These are phyloP conservation scores for Meda fulgida DNA, from an alignment of 2,797 vertebrate species.

Conservation along the genomic window DNA sequence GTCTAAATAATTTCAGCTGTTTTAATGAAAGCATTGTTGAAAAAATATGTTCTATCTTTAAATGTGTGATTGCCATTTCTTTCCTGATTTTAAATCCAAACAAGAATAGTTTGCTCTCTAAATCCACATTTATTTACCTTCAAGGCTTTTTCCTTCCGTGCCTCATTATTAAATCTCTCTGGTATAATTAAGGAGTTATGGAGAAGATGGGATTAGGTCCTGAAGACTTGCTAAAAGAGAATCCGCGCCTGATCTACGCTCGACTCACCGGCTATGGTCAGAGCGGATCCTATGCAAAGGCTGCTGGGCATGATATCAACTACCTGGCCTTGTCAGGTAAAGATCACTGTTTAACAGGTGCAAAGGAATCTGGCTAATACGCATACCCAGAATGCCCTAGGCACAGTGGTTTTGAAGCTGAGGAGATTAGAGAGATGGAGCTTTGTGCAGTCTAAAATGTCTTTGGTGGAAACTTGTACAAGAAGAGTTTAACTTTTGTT, in stretches of 20 bases:
- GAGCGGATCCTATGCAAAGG: conserved; percentile 77
- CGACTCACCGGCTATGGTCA: conserved; percentile 94
- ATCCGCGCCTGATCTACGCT: conserved; percentile 91
- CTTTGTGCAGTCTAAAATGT: not conserved
- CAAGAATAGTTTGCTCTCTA: not conserved
- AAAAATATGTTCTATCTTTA: not conserved
- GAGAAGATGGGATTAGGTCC: conserved; percentile 92
- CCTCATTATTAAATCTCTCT: conserved; percentile 3
- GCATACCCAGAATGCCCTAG: not conserved
- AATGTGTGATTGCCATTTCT: not conserved
- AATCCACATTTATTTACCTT: not conserved
- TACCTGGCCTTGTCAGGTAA: conserved; percentile 92
- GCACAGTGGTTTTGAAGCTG: not conserved
- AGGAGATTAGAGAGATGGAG: not conserved
- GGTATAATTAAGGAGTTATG: conserved; percentile 87
- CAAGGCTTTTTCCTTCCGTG: not conserved
- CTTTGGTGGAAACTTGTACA: not conserved
- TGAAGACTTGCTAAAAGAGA: conserved; percentile 81
- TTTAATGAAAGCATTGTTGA: not conserved
- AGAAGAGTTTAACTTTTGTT: not conserved
- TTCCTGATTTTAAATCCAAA: conserved; percentile 9
- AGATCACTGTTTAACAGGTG: not conserved
- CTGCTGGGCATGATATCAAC: conserved; percentile 96
- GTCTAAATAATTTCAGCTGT: not conserved
- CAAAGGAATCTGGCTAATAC: not conserved